Evolutionary conservation across 2,888 invertebrate genomes (phyloP), one percentile per base, ranked within the genome.

Genomic region (Ornithoptera priamus): DNA sequence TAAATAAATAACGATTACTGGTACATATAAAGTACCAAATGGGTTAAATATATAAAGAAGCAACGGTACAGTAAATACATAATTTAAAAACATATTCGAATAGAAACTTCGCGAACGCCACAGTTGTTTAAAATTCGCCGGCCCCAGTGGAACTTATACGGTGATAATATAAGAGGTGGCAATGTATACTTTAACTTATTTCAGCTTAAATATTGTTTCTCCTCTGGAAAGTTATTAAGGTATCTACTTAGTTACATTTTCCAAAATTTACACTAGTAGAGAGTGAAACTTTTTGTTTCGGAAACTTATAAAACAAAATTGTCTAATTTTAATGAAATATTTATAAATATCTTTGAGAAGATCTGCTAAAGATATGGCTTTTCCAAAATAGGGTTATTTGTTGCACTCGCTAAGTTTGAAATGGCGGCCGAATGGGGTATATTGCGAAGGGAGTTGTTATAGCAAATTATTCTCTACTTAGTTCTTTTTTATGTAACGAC

Each of bases 121-220:
- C 61, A 67, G 60, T 67, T 67, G 30, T 17, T 56, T 36, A 39
- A 61, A 62, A 56, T 61, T 56, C 56, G 39, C 15, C 67, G 53
- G 50, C 53, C 56, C 36, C 67, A 56, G 67, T 67, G 39, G 56
- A 67, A 67, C 61, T 67, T 67, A 39, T 60, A 56, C 61, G 36
- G 56, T 36, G 67, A 67, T 67, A 67, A 67, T 58, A 65, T 61
- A 66, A 66, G 53, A 57, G 67, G 62, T 56, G 20, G 62, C 67
- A 62, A 62, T 24, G 62, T 67, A 56, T 67, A 62, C 62, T 67
- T 67, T 62, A 62, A 67, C 62, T 67, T 67, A 67, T 62, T 67
- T 67, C 61, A 50, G 67, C 56, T 22, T 24, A 39, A 22, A 62
- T 56, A 42, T 62, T 18, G 67, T 62, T 62, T 39, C 56, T 39